These are phyloP conservation scores for Bufo gargarizans DNA, from an alignment of 2,113 vertebrate genomes.

Conservation along the genomic window DNA sequence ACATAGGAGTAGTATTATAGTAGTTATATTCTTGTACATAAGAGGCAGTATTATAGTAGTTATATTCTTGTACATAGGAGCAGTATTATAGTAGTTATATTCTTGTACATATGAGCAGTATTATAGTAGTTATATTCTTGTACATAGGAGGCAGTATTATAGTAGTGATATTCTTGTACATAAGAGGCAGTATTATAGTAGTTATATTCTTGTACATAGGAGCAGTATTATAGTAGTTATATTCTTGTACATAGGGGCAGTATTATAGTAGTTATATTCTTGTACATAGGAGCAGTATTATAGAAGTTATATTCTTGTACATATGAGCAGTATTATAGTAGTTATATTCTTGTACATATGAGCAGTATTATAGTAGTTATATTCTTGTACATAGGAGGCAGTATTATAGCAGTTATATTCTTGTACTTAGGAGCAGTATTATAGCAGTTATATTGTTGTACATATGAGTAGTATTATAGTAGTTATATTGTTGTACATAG, in stretches of 20 bases:
- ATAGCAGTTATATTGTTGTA: constrained; percentile 9
- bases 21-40: background rate
- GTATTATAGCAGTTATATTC: background rate
- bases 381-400: background rate
- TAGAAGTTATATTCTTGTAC: background rate
- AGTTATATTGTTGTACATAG: too few relatives aligned
- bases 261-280: background rate
- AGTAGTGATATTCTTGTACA: background rate
- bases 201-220: background rate
- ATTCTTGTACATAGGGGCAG: background rate
- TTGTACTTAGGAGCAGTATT: background rate
- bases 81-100: background rate
- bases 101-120: background rate
- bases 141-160: background rate
- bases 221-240: background rate
- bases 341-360: background rate
- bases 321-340: background rate
- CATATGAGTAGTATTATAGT: background rate
- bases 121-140: background rate
- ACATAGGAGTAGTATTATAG: background rate
- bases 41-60: background rate
- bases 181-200: constrained; percentile 1
- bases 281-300: background rate
- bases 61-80: background rate
- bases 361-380: background rate